These are phyloP conservation scores for Hofmannophila pseudospretella DNA, from an alignment of 2,888 invertebrate species.

Conservation along the genomic window DNA sequence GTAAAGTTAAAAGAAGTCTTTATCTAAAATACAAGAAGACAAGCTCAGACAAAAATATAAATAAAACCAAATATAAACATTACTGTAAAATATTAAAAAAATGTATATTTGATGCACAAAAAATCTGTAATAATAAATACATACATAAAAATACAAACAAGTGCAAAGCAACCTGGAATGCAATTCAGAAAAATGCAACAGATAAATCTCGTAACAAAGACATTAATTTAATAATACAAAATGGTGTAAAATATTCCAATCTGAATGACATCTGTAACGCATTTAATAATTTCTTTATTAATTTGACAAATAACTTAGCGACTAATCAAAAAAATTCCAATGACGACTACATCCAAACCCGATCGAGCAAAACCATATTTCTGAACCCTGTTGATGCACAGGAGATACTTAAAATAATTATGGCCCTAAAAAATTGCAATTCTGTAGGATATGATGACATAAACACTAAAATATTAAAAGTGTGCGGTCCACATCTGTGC, in stretches of 20 bases:
- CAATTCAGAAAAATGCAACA: background rate
- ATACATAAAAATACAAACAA: background rate
- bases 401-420: background rate
- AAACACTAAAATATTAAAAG: background rate
- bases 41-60: background rate
- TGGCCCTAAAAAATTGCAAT: background rate
- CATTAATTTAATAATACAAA: background rate
- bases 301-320: background rate
- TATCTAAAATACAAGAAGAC: background rate
- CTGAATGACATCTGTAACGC: background rate
- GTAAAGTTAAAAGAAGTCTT: background rate
- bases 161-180: background rate
- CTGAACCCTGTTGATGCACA: background rate
- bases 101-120: background rate
- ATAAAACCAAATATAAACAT: background rate
- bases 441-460: background rate
- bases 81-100: background rate
- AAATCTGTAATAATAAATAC: background rate
- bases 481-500: background rate
- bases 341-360: too few relatives aligned
- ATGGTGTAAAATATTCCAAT: background rate
- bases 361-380: background rate
- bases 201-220: background rate
- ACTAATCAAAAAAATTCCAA: background rate
- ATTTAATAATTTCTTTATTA: background rate